Base-by-base conservation (phyloP, 2,113 vertebrate species). In the Lycaon pictus region DNA sequence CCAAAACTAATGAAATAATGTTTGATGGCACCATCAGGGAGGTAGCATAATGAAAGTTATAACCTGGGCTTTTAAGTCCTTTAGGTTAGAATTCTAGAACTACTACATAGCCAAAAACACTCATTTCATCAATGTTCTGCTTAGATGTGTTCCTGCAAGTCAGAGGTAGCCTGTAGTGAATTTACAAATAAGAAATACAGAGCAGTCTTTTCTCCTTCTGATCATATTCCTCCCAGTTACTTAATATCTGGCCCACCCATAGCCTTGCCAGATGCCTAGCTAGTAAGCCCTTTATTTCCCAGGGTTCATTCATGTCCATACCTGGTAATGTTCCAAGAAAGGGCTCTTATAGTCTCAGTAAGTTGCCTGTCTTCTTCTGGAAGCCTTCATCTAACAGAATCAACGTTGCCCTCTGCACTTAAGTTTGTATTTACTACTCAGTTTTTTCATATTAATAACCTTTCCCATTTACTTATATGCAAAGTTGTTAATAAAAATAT, bases 391-490 rank as follows among this genome's bases (percentile, higher is more conserved):
- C 19, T 17, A 93, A 80, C 10, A 83, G 16, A 77, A 63, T 23
- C 4, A 67, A 58, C 8, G n/a, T 1, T 74, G 19, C 9, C 51
- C 35, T 93, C 13, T 77, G 37, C 13, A 88, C 32, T 58, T 82
- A 37, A 43, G 37, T 93, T 92, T 95, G 19, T 51, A 16, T 90
- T 92, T 71, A 25, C 63, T 80, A 62, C 43, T 95, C 25, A 82
- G 79, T 71, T 90, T 71, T 76, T 82, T 12, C 11, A 60, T 35
- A 94, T 67, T 96, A 92, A 96, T 55, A 48, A 88, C 9, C 32
- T 81, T 94, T 89, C 62, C 84, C 29, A 93, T 79, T 60, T 23
- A 91, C 81, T 88, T 56, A 77, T 69, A 82, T 92, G 74, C 63
- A 96, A 95, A 79, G 9, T 51, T 84, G 60, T 84, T 86, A 69